Conservation (phyloP, 1,140 invertebrate species). For the Solenopsis invicta region DNA sequence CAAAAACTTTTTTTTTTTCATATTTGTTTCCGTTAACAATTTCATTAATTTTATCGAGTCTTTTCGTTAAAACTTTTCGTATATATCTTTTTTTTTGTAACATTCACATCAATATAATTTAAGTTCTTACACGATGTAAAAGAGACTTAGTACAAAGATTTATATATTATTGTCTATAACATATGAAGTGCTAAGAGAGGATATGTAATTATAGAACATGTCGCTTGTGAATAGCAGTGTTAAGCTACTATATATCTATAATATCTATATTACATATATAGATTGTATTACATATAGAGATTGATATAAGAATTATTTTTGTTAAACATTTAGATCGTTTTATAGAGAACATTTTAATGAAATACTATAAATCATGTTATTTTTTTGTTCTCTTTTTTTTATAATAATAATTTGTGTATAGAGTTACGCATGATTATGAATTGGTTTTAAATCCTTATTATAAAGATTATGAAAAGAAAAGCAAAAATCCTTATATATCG, state of each 20-base stretch:
- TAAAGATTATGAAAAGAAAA: constrained; percentile 4
- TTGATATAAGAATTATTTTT: constrained; percentile 50
- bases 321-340: constrained; percentile 48
- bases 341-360: constrained; percentile 39
- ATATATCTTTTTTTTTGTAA: constrained; percentile 22
- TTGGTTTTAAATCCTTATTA: constrained; percentile 13
- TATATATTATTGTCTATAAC: constrained; percentile 47
- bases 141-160: constrained; percentile 45
- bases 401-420: background rate
- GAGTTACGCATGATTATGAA: background rate
- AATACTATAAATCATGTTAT: constrained; percentile 23
- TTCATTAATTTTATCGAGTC: constrained; percentile 35
- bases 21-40: background rate
- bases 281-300: constrained; percentile 11
- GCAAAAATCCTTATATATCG: background rate
- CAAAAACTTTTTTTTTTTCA: constrained; percentile 24
- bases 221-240: constrained; percentile 29
- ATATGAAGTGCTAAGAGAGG: constrained; percentile 18
- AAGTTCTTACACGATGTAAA: constrained; percentile 37
- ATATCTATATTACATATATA: constrained; percentile 27
- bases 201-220: constrained; percentile 47
- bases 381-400: background rate
- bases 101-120: constrained; percentile 19
- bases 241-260: constrained; percentile 15
- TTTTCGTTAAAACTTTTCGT: background rate